phyloP scores from a whole-genome alignment of 2,113 vertebrate species.

The Rhinoderma darwinii region DNA sequence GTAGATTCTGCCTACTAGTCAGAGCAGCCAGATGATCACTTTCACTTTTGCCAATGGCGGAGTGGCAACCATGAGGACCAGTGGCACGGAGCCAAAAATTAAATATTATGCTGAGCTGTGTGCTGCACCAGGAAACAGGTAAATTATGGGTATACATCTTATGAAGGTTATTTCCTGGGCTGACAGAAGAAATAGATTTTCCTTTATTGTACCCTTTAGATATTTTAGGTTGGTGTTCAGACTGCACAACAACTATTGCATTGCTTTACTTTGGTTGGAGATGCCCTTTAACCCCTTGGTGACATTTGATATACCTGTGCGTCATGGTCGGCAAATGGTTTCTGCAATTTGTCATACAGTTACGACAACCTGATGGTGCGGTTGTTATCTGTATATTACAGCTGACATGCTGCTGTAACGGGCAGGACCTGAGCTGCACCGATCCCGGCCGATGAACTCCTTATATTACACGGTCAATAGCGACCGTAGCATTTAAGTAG shows the following conservation, averaged over 20 bases:
- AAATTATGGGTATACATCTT: not conserved
- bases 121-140: slow-evolving; percentile 94
- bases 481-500: too few species aligned
- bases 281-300: not conserved
- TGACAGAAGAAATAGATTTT: too few species aligned
- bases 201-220: not conserved
- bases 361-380: too few species aligned
- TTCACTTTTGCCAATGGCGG: slow-evolving; percentile 93
- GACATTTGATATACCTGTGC: too few species aligned
- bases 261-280: not conserved
- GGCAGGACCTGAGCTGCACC: too few species aligned
- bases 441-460: too few species aligned
- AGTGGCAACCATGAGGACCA: slow-evolving; percentile 95
- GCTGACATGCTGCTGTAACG: too few species aligned
- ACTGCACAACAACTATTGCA: not conserved
- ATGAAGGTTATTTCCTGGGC: not conserved
- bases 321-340: too few species aligned
- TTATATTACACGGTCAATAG: too few species aligned
- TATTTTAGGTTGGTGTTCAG: not conserved
- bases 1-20: slow-evolving; percentile 91
- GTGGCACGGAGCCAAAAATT: slow-evolving; percentile 96
- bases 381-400: too few species aligned
- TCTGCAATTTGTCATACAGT: too few species aligned
- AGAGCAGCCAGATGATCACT: slow-evolving; percentile 97
- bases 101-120: slow-evolving; percentile 97